These are phyloP conservation scores for Dreissena rostriformis DNA, from an alignment of 1,140 invertebrate genomes.

Conservation along the genomic window DNA sequence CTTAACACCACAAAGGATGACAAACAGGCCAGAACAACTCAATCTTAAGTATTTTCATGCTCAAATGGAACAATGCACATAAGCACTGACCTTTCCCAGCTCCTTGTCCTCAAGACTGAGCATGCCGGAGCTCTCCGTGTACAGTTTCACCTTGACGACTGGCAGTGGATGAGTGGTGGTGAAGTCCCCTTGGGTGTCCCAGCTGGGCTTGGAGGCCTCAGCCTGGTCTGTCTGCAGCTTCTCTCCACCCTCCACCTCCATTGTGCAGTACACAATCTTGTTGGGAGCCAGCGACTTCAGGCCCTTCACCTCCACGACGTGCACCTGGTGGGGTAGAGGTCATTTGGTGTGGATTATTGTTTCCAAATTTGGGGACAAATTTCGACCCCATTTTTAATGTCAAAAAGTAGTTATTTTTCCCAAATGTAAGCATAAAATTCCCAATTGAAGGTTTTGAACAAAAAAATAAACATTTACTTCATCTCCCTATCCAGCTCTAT, in stretches of 20 bases:
- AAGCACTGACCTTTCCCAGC: slow-evolving; percentile 91
- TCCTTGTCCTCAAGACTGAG: slow-evolving; percentile 99
- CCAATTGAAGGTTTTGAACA: too few species aligned
- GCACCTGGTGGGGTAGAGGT: slow-evolving; percentile 85
- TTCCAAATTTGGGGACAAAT: too few species aligned
- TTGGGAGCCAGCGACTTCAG: slow-evolving; percentile 97
- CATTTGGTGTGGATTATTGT: too few species aligned
- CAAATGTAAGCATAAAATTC: background rate
- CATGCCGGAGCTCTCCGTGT: slow-evolving; percentile 98
- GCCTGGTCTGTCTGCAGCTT: slow-evolving; percentile 99
- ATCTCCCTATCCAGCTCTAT: too few species aligned
- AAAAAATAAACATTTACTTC: too few species aligned
- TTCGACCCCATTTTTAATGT: background rate
- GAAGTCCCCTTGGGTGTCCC: slow-evolving; percentile 95
- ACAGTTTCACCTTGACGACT: slow-evolving; percentile 97
- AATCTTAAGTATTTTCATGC: too few species aligned
- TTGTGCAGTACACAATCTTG: slow-evolving; percentile 99
- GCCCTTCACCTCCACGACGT: slow-evolving; percentile 99
- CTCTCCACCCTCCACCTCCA: slow-evolving; percentile 98
- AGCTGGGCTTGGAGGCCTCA: slow-evolving; percentile 96
- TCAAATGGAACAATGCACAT: background rate
- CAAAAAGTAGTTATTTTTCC: background rate
- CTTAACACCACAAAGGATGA: too few species aligned
- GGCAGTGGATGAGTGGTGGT: slow-evolving; percentile 98
- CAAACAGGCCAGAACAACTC: too few species aligned